Evolutionary conservation across 2,888 invertebrate genomes (phyloP), one percentile per base, ranked within the genome.

Genomic region (Limenitis camilla): DNA sequence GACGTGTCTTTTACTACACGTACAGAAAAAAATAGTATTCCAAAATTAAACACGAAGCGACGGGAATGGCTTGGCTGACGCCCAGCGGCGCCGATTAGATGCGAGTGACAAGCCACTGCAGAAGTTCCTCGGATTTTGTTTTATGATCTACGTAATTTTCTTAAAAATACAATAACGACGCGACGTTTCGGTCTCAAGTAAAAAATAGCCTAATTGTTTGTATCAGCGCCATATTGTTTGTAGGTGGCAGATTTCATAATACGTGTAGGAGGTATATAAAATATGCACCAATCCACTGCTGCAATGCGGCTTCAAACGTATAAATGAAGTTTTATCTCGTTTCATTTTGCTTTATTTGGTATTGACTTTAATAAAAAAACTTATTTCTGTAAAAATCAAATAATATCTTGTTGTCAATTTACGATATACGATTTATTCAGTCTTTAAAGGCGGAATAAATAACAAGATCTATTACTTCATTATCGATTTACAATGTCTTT

Each of bases 31-130:
- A 84, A 77, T 68, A 64, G 71, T 77, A 81, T 76, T 86, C 85
- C 80, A 85, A 87, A 84, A 78, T 81, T 86, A 86, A 84, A 80
- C 79, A 70, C 68, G 73, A 74, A 76, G 74, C 79, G 78, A 71
- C 77, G 81, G 80, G 81, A 80, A 80, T 71, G 74, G 72, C 71
- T 86, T 85, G 85, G 85, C 86, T 72, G 66, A 65, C 76, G 78
- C 81, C 86, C 86, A 86, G 79, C 74, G 64, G 67, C 67, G 67
- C 65, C 71, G 77, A 74, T 72, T 68, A 68, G 61, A 66, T 61
- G 63, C 78, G 78, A 78, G 65, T 75, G 73, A 67, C 69, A 67
- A 65, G 68, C 79, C 76, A 78, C 64, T 76, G 72, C 70, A 63
- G 69, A 68, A 60, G 19, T 45, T 11, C 19, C 35, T 46, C 9